These are phyloP conservation scores for Pandemis corylana DNA, from an alignment of 2,888 invertebrate genomes.

Conservation along the genomic window DNA sequence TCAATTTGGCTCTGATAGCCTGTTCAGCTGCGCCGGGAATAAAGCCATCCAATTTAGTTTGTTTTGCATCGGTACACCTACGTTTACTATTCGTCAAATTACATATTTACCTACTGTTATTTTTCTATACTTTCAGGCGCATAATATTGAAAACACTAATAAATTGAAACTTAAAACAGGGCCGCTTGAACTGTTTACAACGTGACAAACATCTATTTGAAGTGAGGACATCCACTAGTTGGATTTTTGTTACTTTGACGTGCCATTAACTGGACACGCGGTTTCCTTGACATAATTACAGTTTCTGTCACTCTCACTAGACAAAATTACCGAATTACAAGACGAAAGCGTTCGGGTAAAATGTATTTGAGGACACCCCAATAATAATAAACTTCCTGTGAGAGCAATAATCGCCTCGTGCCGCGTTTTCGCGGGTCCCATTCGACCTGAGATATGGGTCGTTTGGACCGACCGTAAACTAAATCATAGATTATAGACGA, in stretches of 20 bases:
- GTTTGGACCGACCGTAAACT: slow-evolving; percentile 27
- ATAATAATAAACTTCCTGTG: slow-evolving; percentile 35
- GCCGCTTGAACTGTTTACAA: not conserved
- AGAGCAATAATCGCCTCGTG: slow-evolving; percentile 27
- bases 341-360: slow-evolving; percentile 10
- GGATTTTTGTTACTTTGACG: not conserved
- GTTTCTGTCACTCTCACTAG: not conserved
- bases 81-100: slow-evolving; percentile 18
- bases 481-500: slow-evolving; percentile 31
- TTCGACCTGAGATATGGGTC: slow-evolving; percentile 32
- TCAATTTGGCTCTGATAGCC: not conserved
- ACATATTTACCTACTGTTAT: not conserved
- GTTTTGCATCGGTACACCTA: slow-evolving; percentile 24
- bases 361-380: slow-evolving; percentile 20
- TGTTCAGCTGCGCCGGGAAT: slow-evolving; percentile 5
- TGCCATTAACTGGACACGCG: not conserved
- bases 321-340: slow-evolving; percentile 13
- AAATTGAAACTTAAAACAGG: not conserved
- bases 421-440: slow-evolving; percentile 25
- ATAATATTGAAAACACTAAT: slow-evolving; percentile 2
- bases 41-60: slow-evolving; percentile 29
- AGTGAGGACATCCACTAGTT: not conserved
- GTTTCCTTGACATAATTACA: slow-evolving; percentile 10
- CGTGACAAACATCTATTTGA: not conserved
- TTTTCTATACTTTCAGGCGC: not conserved